phyloP scores from a whole-genome alignment of 2,797 vertebrate species.

The Acrocephalus scirpaceus region DNA sequence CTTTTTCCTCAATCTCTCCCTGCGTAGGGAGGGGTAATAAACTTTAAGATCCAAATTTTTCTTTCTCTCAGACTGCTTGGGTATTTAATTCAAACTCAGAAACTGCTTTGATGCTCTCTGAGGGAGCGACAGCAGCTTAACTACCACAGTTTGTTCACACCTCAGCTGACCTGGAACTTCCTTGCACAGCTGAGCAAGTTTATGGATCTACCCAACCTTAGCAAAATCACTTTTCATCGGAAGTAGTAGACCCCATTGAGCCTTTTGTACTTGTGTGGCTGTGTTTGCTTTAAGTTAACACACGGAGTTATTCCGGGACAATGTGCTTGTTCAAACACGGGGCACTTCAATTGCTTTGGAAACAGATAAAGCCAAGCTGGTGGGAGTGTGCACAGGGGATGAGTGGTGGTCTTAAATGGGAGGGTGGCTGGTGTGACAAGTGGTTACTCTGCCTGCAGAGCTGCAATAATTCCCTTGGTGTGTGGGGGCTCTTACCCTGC shows the following conservation, averaged over 20 bases:
- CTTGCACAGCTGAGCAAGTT: not conserved
- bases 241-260: not conserved
- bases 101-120: not conserved
- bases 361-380: not conserved
- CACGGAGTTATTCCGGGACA: not conserved
- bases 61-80: fast-evolving
- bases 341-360: not conserved
- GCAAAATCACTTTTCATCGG: conserved; percentile 1
- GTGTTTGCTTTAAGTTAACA: not conserved
- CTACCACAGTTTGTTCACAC: not conserved
- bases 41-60: not conserved
- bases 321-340: not conserved
- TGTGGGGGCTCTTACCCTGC: not conserved
- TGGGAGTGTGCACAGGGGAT: not conserved
- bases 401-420: not conserved
- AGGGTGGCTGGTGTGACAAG: not conserved
- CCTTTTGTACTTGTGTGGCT: not conserved
- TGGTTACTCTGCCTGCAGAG: not conserved
- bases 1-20: not conserved
- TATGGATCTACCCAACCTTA: not conserved
- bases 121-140: not conserved
- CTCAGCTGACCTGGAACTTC: conserved; percentile 24
- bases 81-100: not conserved
- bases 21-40: not conserved
- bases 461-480: not conserved